Base-by-base conservation (phyloP, 1,140 invertebrate species). In the Drosophila pachea region DNA sequence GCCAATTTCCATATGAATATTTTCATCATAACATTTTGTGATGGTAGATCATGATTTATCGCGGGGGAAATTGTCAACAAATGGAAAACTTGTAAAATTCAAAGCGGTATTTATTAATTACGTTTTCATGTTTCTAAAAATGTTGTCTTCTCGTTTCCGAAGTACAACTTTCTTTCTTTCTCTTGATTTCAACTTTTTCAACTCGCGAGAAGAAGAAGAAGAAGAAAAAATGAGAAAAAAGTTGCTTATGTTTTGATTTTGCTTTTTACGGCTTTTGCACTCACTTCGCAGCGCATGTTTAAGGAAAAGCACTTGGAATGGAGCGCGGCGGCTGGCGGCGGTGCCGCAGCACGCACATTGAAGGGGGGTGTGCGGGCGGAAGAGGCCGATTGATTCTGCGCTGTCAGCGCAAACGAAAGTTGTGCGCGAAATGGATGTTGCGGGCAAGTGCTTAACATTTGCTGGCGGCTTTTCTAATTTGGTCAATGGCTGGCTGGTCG, bases 391-490 rank as follows among this genome's bases (percentile, higher is more conserved):
- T 61, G 72, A 82, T 82, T 82, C 78, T 82, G 76, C 63, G 72
- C 59, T 56, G 78, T 61, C 74, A 63, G 63, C 66, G 76, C 69
- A 84, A 84, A 84, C 79, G 81, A 84, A 84, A 84, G 79, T 86
- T 84, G 68, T 64, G 59, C 48, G 36, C 33, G 63, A 36, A 59
- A 55, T 56, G 71, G 55, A 61, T 31, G 49, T 42, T 59, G 48
- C 47, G 40, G 32, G 48, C 33, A 38, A 66, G 62, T 76, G 76
- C 76, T 79, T 84, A 84, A 68, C 78, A 79, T 76, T 83, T 66
- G 50, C 60, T 22, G 73, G 61, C 77, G 67, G 71, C 38, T 75
- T 70, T 70, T 78, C 67, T 78, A 78, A 78, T 83, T 78, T 82
- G 78, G 78, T 78, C 78, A 83, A 78, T 72, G 67, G 67, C 78